Conservation (phyloP, 2,113 vertebrate genomes). For the Plotosus lineatus region DNA sequence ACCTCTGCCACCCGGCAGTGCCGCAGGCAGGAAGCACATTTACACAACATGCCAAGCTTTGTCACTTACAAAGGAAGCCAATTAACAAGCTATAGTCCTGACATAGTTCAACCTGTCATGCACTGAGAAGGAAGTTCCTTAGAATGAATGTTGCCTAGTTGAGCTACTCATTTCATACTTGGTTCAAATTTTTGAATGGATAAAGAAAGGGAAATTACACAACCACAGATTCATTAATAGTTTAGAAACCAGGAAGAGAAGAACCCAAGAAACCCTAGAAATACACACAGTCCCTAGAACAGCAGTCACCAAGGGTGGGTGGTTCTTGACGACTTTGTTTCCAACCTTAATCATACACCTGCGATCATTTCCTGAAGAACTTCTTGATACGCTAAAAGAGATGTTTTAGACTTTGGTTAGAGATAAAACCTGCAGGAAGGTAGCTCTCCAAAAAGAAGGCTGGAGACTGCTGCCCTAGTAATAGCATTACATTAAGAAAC, state of each 20-base stretch:
- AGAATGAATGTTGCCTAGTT: not conserved
- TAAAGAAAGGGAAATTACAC: not conserved
- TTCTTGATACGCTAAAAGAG: too few relatives aligned
- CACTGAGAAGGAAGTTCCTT: constrained; percentile 14
- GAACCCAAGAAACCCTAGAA: too few relatives aligned
- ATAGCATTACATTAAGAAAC: not conserved
- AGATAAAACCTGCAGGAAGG: too few relatives aligned
- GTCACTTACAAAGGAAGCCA: constrained; percentile 46
- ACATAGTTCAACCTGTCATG: constrained; percentile 17
- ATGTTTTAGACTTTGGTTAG: too few relatives aligned
- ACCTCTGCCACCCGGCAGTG: constrained; percentile 49
- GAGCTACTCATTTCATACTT: constrained; percentile 6
- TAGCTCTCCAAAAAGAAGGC: too few relatives aligned
- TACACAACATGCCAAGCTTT: constrained; percentile 48
- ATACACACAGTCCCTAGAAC: too few relatives aligned
- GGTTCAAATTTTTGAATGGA: not conserved
- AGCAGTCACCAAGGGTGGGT: too few relatives aligned
- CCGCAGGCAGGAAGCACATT: constrained; percentile 50
- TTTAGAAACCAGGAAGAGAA: constrained; percentile 12
- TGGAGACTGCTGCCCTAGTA: too few relatives aligned
- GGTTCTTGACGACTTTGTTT: too few relatives aligned
- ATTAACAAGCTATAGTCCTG: constrained; percentile 53
- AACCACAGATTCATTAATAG: not conserved
- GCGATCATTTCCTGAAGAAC: too few relatives aligned
- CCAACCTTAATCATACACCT: too few relatives aligned